These are phyloP conservation scores for Phylloscopus whistleri DNA, from an alignment of 2,113 vertebrate species.

Conservation along the genomic window DNA sequence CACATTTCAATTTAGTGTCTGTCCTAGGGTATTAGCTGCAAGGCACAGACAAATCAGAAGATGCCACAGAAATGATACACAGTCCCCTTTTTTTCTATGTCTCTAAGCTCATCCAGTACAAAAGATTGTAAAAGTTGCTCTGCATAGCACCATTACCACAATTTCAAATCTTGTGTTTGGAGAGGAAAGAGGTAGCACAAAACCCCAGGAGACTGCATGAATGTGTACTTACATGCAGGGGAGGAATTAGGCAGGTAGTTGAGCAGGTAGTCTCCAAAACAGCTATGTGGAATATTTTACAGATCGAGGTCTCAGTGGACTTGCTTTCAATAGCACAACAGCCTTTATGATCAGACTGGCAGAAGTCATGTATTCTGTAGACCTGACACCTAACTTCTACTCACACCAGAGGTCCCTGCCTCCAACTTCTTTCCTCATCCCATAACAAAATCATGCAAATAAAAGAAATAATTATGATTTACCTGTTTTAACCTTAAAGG, in stretches of 20 bases:
- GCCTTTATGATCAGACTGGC: background rate
- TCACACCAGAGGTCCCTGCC: background rate
- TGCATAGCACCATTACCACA: background rate
- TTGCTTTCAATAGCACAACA: background rate
- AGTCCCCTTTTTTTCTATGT: background rate
- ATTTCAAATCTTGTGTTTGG: background rate
- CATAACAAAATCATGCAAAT: background rate
- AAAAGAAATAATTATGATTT: background rate
- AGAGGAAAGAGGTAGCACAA: background rate
- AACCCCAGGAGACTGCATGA: background rate
- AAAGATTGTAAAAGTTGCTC: background rate
- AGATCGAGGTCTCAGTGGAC: background rate
- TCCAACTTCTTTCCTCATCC: background rate
- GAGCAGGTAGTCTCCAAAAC: background rate
- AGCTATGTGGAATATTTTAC: background rate
- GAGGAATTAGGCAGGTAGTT: background rate
- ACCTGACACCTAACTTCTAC: background rate
- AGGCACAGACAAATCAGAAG: background rate
- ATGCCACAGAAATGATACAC: background rate
- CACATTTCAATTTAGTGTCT: background rate
- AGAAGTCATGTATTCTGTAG: background rate
- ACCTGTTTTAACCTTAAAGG: background rate
- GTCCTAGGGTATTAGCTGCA: background rate
- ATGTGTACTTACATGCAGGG: fast-evolving
- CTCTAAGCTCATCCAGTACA: background rate